Percentiles rank a stretch among this genome's conserved stretches.
These are phyloP conservation scores for Hyposoter dolosus DNA, from an alignment of 2,888 invertebrate genomes.

Conservation along the genomic window DNA sequence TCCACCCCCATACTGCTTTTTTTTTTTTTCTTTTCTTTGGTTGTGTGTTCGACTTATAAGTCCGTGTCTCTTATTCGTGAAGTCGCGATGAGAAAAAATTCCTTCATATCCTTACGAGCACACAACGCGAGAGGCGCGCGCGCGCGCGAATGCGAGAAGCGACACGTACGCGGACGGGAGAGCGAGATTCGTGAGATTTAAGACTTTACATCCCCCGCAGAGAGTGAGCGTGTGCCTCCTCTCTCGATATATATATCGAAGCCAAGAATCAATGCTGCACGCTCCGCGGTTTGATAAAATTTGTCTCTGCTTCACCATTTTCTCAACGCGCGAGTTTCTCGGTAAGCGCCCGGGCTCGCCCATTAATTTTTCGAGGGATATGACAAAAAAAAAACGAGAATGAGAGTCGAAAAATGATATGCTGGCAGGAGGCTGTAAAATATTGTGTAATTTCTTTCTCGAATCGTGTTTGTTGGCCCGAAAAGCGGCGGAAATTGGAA, in stretches of 20 bases:
- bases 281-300: neutral
- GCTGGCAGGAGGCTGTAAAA: neutral
- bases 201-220: neutral
- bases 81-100: constrained; percentile 7
- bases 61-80: neutral
- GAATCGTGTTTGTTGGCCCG: neutral
- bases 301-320: neutral
- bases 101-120: neutral
- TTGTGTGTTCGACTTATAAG: neutral
- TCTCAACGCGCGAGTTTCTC: too few relatives aligned
- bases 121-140: too few relatives aligned
- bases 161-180: neutral
- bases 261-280: neutral
- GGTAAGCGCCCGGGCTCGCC: too few relatives aligned
- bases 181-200: neutral
- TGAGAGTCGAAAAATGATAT: neutral
- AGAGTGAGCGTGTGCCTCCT: neutral
- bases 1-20: constrained; percentile 16
- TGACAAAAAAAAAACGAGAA: neutral
- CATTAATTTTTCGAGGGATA: too few relatives aligned
- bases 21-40: constrained; percentile 25
- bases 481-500: neutral
- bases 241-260: neutral
- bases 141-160: neutral
- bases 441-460: neutral